Percentiles rank a stretch among this genome's conserved stretches.
These are phyloP conservation scores for Euthynnus affinis DNA, from an alignment of 2,797 vertebrate species.

Conservation along the genomic window DNA sequence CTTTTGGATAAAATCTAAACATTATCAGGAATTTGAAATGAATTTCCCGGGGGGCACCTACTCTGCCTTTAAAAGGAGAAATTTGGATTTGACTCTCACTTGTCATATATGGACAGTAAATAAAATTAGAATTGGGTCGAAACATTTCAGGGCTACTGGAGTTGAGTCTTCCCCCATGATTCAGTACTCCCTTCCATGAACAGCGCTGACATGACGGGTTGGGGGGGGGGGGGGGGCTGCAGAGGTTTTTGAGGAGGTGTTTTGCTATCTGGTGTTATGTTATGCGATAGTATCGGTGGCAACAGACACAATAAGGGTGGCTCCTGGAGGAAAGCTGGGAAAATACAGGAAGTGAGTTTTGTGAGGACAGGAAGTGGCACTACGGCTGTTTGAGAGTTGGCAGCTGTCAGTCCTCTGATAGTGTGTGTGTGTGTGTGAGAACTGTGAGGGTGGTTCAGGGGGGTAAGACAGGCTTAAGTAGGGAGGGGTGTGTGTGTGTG, in stretches of 20 bases:
- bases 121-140: not conserved
- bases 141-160: not conserved
- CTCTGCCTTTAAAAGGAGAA: conserved; percentile 1
- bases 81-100: not conserved
- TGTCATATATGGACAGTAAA: not conserved
- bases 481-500: not conserved
- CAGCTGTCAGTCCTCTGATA: conserved; percentile 39
- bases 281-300: conserved; percentile 65
- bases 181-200: conserved; percentile 1
- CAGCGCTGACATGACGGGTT: not conserved
- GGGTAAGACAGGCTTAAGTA: not conserved
- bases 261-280: conserved; percentile 56
- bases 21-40: conserved; percentile 42
- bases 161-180: conserved; percentile 40
- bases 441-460: not conserved
- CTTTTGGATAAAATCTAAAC: conserved; percentile 33
- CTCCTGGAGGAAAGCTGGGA: conserved; percentile 49
- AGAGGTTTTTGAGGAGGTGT: conserved; percentile 41
- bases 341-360: conserved; percentile 64
- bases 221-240: not conserved
- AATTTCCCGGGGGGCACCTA: not conserved
- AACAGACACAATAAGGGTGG: conserved; percentile 72
- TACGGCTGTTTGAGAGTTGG: conserved; percentile 38
- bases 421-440: not conserved
- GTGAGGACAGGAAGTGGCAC: conserved; percentile 62